These are phyloP conservation scores for Meloidogyne hapla DNA, from an alignment of 1,140 invertebrate species.

Conservation along the genomic window DNA sequence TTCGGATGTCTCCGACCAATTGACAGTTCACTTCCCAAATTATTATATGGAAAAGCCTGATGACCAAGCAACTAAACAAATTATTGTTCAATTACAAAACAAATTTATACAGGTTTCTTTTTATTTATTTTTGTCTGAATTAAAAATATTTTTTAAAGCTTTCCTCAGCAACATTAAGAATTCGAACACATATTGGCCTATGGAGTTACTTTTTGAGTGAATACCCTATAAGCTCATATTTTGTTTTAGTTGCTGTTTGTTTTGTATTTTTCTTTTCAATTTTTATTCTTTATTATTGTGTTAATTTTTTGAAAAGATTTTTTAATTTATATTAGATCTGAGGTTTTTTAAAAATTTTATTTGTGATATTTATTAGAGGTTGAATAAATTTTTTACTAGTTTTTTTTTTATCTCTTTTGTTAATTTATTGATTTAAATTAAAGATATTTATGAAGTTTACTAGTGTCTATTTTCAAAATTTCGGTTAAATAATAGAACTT, in stretches of 20 bases:
- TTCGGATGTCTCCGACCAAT: conserved; percentile 10
- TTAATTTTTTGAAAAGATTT: conserved; percentile 2
- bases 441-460: no score
- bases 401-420: no score
- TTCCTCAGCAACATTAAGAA: conserved; percentile 21
- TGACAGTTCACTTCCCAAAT: conserved; percentile 37
- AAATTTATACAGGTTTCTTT: conserved; percentile 41
- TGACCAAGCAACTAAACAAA: conserved; percentile 5
- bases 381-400: no score
- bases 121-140: no score
- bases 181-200: conserved; percentile 23
- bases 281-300: conserved; percentile 18
- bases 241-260: conserved; percentile 14
- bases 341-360: no score
- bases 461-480: no score
- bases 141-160: conserved; percentile 16
- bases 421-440: no score
- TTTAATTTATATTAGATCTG: conserved; percentile 2
- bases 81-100: conserved; percentile 36
- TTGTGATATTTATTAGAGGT: no score
- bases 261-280: conserved; percentile 23
- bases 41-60: conserved; percentile 32
- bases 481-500: no score
- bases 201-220: conserved; percentile 25
- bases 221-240: conserved; percentile 29